Percentiles rank a stretch among this genome's conserved stretches.
phyloP scores from a whole-genome alignment of 2,113 vertebrate species.

The Melanerpes formicivorus region DNA sequence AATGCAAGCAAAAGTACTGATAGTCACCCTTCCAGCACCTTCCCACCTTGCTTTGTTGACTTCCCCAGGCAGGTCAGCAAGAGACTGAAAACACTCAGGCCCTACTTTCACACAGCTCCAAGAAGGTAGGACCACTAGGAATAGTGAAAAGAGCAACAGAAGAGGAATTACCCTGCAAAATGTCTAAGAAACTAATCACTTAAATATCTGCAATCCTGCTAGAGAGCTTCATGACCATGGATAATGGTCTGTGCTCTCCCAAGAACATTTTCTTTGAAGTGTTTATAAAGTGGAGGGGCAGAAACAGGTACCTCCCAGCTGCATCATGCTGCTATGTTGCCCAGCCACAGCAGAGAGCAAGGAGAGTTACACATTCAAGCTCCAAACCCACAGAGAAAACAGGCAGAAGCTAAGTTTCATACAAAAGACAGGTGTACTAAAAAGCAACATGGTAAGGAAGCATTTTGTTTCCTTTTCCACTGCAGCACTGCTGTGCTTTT shows the following conservation, averaged over 20 bases:
- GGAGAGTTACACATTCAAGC: not conserved
- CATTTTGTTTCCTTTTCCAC: not conserved
- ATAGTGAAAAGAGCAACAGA: not conserved
- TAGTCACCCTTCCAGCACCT: not conserved
- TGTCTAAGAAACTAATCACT: not conserved
- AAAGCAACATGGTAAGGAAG: not conserved
- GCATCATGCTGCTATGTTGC: rapidly evolving
- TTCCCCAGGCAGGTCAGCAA: not conserved
- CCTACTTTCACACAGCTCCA: not conserved
- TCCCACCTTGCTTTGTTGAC: not conserved
- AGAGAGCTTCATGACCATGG: not conserved
- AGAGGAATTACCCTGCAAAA: not conserved
- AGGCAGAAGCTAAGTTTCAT: not conserved
- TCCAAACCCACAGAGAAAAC: rapidly evolving
- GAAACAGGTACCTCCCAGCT: not conserved
- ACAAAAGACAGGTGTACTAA: not conserved
- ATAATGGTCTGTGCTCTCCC: not conserved
- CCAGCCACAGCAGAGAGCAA: not conserved
- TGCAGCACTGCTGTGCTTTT: not conserved
- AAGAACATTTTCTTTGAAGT: not conserved
- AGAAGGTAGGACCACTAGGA: not conserved
- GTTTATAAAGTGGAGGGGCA: not conserved
- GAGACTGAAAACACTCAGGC: not conserved
- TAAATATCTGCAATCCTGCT: not conserved
- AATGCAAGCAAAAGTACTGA: not conserved